Conservation (phyloP, 2,113 vertebrate genomes). For the Gallinago undulata region DNA sequence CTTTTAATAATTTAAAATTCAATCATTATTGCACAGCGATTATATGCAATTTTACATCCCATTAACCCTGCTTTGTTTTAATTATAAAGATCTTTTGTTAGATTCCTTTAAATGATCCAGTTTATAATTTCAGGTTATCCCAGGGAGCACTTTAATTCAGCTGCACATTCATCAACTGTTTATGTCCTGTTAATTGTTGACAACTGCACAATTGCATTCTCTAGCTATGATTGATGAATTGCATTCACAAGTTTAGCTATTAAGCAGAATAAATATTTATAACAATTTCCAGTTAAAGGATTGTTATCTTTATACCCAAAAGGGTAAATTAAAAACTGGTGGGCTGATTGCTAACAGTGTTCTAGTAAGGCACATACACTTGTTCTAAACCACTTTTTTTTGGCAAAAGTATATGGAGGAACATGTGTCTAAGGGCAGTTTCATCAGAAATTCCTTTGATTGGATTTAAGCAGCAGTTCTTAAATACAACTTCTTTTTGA, state of each 20-base stretch:
- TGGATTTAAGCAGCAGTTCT: neutral
- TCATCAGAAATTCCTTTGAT: neutral
- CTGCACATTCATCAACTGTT: slow-evolving; percentile 86
- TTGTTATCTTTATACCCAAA: slow-evolving; percentile 70
- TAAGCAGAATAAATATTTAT: slow-evolving; percentile 82
- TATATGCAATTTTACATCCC: slow-evolving; percentile 91
- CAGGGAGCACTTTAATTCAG: slow-evolving; percentile 82
- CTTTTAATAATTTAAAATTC: slow-evolving; percentile 81
- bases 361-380: neutral
- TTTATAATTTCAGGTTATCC: slow-evolving; percentile 83
- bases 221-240: slow-evolving; percentile 80
- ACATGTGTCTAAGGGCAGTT: neutral
- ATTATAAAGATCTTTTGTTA: slow-evolving; percentile 88
- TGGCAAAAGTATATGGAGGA: neutral
- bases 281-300: slow-evolving; percentile 76
- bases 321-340: slow-evolving; percentile 68
- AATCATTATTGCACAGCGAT: slow-evolving; percentile 80
- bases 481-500: neutral
- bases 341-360: slow-evolving; percentile 4
- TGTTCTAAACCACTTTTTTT: neutral
- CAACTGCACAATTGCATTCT: slow-evolving; percentile 84
- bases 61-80: slow-evolving; percentile 93
- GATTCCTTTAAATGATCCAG: slow-evolving; percentile 83
- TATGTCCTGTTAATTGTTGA: slow-evolving; percentile 87
- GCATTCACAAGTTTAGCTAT: slow-evolving; percentile 71